Conservation (phyloP, 2,797 vertebrate species). For the Micromesistius poutassou region DNA sequence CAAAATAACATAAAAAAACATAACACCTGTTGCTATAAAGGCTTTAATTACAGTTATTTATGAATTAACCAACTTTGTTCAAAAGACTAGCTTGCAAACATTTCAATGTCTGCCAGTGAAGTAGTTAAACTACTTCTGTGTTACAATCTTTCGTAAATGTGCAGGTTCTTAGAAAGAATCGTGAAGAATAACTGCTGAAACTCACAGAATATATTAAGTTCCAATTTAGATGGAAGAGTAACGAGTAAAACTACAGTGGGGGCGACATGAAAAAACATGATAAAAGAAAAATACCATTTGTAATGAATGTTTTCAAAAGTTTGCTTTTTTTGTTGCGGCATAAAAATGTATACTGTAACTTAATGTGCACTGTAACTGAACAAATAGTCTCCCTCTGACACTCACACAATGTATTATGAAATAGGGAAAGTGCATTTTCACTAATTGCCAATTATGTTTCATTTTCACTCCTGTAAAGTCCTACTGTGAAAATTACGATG, state of each 20-base stretch:
- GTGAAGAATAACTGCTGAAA: constrained; percentile 50
- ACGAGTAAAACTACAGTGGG: constrained; percentile 69
- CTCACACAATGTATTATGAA: constrained; percentile 40
- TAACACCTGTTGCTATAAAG: constrained; percentile 32
- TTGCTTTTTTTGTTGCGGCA: constrained; percentile 44
- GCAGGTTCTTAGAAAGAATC: constrained; percentile 48
- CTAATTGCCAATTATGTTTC: constrained; percentile 49
- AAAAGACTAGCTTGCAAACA: constrained; percentile 48
- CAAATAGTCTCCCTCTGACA: constrained; percentile 12
- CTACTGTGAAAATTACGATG: constrained; percentile 58
- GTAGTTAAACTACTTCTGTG: constrained; percentile 38
- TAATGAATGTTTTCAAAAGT: constrained; percentile 43
- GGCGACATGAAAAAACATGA: constrained; percentile 46
- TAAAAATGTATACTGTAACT: constrained; percentile 49
- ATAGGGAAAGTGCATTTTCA: constrained; percentile 70
- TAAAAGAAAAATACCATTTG: background rate
- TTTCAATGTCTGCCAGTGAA: constrained; percentile 40
- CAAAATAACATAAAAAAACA: constrained; percentile 55
- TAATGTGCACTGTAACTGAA: constrained; percentile 31
- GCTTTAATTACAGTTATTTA: constrained; percentile 45
- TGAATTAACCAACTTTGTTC: constrained; percentile 40
- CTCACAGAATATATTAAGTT: constrained; percentile 59
- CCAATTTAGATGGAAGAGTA: constrained; percentile 46
- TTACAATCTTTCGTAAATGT: constrained; percentile 53
- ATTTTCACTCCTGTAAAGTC: constrained; percentile 43